Percentiles rank a stretch among this genome's conserved stretches.
phyloP scores from a whole-genome alignment of 2,113 vertebrate species.

The Bolborhynchus lineola region DNA sequence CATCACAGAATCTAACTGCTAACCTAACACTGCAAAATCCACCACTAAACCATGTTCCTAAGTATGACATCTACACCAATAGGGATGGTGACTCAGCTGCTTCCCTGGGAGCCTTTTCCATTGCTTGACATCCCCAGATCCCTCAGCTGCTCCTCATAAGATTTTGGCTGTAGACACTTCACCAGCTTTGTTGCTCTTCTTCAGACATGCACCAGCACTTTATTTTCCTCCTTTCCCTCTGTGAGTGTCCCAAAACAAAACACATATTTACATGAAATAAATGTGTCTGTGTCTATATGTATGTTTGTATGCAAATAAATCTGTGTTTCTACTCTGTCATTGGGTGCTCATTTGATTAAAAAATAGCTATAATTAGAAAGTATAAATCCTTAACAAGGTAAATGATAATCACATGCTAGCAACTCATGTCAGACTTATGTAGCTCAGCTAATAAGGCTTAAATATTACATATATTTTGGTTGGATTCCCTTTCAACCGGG shows the following conservation, averaged over 20 bases:
- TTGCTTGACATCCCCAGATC: neutral
- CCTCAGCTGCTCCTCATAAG: neutral
- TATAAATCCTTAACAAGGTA: neutral
- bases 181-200: neutral
- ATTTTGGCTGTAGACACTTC: neutral
- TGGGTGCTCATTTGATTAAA: neutral
- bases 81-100: neutral
- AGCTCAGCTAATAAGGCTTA: neutral
- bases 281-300: neutral
- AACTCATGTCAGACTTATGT: neutral
- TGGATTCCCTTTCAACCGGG: neutral
- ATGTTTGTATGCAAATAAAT: neutral
- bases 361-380: neutral
- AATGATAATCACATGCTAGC: neutral
- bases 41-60: rapidly evolving
- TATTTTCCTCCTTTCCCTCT: neutral
- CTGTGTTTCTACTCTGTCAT: neutral
- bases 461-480: neutral
- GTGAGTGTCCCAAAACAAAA: neutral
- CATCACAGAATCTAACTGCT: rapidly evolving
- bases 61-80: neutral
- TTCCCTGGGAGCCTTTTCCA: neutral
- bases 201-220: neutral
- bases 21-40: neutral
- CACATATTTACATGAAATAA: neutral